Conservation (phyloP, 1,140 invertebrate genomes). For the Procambarus virginalis region DNA sequence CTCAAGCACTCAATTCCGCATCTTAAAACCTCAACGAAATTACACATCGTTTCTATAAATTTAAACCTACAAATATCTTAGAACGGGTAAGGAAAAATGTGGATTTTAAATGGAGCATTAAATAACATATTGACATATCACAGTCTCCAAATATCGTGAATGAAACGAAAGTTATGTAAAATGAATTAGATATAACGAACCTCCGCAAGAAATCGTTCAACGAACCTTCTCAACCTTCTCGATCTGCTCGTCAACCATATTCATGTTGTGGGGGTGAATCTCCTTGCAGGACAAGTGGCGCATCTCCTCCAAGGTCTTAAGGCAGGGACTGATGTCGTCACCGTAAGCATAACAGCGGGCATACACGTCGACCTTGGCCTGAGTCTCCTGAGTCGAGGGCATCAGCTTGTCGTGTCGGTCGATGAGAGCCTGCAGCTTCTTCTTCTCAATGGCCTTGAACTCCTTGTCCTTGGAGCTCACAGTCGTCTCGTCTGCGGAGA, state of each 20-base stretch:
- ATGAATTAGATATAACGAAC: too few relatives aligned
- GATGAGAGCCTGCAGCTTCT: conserved; percentile 70
- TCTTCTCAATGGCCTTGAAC: conserved; percentile 67
- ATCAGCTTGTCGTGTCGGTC: conserved; percentile 70
- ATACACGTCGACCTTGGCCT: conserved; percentile 70
- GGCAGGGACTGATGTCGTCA: conserved; percentile 68
- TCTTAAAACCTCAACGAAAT: too few relatives aligned
- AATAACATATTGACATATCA: too few relatives aligned
- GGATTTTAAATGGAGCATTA: too few relatives aligned
- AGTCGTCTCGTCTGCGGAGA: conserved; percentile 48
- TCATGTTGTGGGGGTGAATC: conserved; percentile 71
- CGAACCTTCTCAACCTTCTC: conserved; percentile 71
- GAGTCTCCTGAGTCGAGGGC: conserved; percentile 66
- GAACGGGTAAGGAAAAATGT: too few relatives aligned
- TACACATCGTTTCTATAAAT: too few relatives aligned
- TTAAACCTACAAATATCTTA: too few relatives aligned
- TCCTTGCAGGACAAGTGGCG: conserved; percentile 70
- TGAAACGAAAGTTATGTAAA: too few relatives aligned
- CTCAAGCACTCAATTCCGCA: too few relatives aligned
- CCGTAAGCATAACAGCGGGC: conserved; percentile 71
- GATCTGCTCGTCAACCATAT: conserved; percentile 71
- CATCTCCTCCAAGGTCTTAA: conserved; percentile 71
- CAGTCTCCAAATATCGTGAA: too few relatives aligned
- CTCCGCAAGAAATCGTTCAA: background rate
- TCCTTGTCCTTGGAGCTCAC: conserved; percentile 70